phyloP scores from a whole-genome alignment of 2,888 invertebrate genomes.

The Sarcophaga carnaria region DNA sequence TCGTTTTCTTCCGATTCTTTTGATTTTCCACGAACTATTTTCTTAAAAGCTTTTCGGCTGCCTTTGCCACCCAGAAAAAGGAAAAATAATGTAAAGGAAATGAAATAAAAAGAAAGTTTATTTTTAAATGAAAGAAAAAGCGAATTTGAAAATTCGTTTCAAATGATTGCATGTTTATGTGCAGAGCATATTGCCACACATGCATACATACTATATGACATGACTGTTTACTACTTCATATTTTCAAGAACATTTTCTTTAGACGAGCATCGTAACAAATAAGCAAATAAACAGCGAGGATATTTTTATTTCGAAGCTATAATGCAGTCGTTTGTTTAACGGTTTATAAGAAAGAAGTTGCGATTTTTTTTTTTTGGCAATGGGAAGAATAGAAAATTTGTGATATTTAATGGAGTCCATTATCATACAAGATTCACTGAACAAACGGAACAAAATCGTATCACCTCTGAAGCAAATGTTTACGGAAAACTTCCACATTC shows the following conservation, averaged over 20 bases:
- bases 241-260: constrained; percentile 40
- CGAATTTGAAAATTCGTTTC: too few relatives aligned
- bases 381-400: too few relatives aligned
- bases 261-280: constrained; percentile 6
- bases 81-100: background rate
- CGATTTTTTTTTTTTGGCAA: too few relatives aligned
- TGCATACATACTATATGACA: background rate
- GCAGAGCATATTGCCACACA: background rate
- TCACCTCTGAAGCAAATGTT: too few relatives aligned
- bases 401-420: too few relatives aligned
- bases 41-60: constrained; percentile 35
- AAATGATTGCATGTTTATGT: too few relatives aligned
- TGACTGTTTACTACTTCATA: constrained; percentile 50
- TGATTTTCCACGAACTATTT: background rate
- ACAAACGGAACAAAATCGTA: too few relatives aligned
- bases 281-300: background rate
- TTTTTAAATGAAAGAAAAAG: too few relatives aligned
- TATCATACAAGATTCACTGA: too few relatives aligned
- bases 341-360: too few relatives aligned
- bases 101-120: constrained; percentile 4
- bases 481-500: too few relatives aligned
- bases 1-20: constrained; percentile 5
- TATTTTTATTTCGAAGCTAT: constrained; percentile 41
- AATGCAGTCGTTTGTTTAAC: constrained; percentile 36
- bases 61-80: background rate